A percentile compares a stretch with the other conserved stretches of the same genome.
Evolutionary conservation across 2,797 vertebrate species (phyloP).

Genomic region (Peromyscus attwateri): DNA sequence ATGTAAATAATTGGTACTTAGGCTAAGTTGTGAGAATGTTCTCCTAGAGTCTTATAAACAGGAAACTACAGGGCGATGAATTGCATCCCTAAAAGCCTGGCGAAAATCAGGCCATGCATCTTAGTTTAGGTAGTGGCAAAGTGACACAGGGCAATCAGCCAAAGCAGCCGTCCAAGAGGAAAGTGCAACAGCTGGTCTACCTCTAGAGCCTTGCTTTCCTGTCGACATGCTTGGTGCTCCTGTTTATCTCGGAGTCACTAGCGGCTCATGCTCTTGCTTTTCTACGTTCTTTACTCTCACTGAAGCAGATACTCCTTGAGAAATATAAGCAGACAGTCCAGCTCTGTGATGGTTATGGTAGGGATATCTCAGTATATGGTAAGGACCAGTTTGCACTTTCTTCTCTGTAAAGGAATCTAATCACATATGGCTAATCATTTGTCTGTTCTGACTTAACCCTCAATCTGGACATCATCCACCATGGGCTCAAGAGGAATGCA

Average conservation of each 20-base stretch:
- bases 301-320: not conserved
- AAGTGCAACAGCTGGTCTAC: not conserved
- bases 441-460: not conserved
- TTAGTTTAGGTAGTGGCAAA: not conserved
- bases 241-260: constrained; percentile 4
- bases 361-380: not conserved
- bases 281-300: not conserved
- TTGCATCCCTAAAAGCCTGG: not conserved
- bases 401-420: not conserved
- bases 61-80: not conserved
- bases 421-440: not conserved
- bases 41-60: not conserved
- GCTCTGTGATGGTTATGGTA: not conserved
- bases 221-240: not conserved
- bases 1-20: not conserved
- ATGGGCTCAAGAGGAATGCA: not conserved
- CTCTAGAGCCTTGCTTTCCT: not conserved
- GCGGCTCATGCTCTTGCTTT: not conserved
- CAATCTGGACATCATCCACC: not conserved
- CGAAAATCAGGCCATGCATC: not conserved
- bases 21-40: constrained; percentile 47
- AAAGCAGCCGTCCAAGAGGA: not conserved
- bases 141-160: not conserved
- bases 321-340: not conserved
- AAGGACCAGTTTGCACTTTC: not conserved